phyloP scores from a whole-genome alignment of 1,140 invertebrate species.

The Drosophila paulistorum region DNA sequence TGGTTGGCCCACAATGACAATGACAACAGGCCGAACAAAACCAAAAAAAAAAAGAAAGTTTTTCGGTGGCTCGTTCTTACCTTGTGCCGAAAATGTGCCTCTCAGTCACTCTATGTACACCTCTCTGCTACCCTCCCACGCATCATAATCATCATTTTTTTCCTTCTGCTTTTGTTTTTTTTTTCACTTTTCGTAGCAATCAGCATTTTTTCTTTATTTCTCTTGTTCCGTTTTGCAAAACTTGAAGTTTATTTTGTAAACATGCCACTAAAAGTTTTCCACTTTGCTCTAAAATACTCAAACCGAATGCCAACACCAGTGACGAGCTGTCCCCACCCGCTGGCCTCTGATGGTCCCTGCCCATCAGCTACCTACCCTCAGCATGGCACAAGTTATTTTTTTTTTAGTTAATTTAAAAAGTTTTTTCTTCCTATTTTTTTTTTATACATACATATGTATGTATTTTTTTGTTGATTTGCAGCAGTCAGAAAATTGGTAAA shows the following conservation, averaged over 20 bases:
- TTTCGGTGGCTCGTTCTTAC: slow-evolving; percentile 51
- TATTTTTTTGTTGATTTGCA: slow-evolving; percentile 71
- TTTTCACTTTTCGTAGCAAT: slow-evolving; percentile 58
- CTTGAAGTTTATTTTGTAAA: slow-evolving; percentile 81
- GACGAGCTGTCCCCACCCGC: slow-evolving; percentile 53
- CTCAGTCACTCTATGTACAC: slow-evolving; percentile 53
- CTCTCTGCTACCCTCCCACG: slow-evolving; percentile 28
- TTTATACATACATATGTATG: slow-evolving; percentile 21
- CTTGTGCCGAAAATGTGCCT: slow-evolving; percentile 67
- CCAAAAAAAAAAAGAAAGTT: slow-evolving; percentile 27
- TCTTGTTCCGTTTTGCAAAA: slow-evolving; percentile 61
- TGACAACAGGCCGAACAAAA: slow-evolving; percentile 78
- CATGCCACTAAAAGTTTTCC: slow-evolving; percentile 82
- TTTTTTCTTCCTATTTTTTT: slow-evolving; percentile 48
- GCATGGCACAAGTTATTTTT: slow-evolving; percentile 25
- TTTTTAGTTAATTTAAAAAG: slow-evolving; percentile 81
- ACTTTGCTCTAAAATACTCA: slow-evolving; percentile 81
- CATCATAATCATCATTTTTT: slow-evolving; percentile 67
- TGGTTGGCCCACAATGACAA: slow-evolving; percentile 62
- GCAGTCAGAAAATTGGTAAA: slow-evolving; percentile 80
- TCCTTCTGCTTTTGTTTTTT: slow-evolving; percentile 17
- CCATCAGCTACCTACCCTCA: slow-evolving; percentile 20
- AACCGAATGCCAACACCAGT: slow-evolving; percentile 79
- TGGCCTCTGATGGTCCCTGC: neutral
- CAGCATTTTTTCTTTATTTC: slow-evolving; percentile 72